Evolutionary conservation across 2,888 invertebrate species (phyloP), one percentile per base, ranked within the genome.

Genomic region (Hirtodrosophila trivittata): DNA sequence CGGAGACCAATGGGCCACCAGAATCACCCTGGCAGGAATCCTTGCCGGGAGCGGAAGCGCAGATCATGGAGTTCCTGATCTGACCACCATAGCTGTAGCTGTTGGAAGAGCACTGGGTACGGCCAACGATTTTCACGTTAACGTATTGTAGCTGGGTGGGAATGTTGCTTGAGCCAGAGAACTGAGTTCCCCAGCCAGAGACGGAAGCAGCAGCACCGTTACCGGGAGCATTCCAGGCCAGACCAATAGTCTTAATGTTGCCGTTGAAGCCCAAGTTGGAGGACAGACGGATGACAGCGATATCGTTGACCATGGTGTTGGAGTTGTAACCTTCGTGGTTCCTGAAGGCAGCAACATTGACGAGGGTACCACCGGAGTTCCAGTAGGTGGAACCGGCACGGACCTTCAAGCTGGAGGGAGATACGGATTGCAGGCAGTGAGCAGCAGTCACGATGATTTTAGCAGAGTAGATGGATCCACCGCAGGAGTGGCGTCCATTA

Each of bases 361-460:
- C 28, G 5, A 65, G 7, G 33, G 9, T 9, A 12, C 88, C 89
- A 26, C 81, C 88, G 3, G 66, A 63, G 49, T 35, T 82, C 66
- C 87, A 91, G 30, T 89, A 90, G 0, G 91, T 90, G 1, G 93
- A 92, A 0, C 93, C 93, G 7, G 91, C 93, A 1, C 93, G 91
- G 3, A 93, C 77, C 33, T 59, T 69, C 30, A 87, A 57, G 4
- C 6, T 2, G 1, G 69, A 69, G 3, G 74, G 52, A 2, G 77
- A 60, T 7, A 69, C 67, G 33, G 16, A 38, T 50, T 91, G 76
- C 63, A 87, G 89, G 75, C 93, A 94, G 81, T 94, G 93, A 3
- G 93, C 93, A 18, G 93, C 93, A 1, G 93, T 93, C 0, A 93
- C 58, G 1, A 92, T 89, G 9, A 77, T 58, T 33, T 92, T 91